Percentiles rank a stretch among this genome's conserved stretches.
Conservation (phyloP, 2,888 invertebrate species). For the Oscheius myriophilus region DNA sequence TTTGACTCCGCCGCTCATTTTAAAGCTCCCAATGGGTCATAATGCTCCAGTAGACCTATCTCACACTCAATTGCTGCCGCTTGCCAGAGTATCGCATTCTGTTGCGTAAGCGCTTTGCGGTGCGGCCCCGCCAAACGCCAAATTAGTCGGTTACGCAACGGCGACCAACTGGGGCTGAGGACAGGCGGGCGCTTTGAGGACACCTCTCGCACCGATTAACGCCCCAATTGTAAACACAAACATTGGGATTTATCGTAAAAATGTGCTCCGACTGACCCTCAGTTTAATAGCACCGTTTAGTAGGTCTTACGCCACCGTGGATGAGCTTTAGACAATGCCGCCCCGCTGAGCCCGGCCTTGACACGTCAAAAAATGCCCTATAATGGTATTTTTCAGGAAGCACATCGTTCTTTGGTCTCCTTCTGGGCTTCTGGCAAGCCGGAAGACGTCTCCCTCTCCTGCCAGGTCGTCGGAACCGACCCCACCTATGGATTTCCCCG, state of each 20-base stretch:
- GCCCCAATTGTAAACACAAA: no score
- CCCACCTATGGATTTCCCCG: constrained; percentile 65
- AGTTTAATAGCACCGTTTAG: no score
- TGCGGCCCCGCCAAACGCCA: constrained; percentile 26
- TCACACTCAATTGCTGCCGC: neutral
- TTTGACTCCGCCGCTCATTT: constrained; percentile 2
- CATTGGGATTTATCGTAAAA: no score
- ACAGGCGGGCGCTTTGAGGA: neutral
- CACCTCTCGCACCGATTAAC: no score
- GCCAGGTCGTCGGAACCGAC: constrained; percentile 61
- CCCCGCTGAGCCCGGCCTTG: constrained; percentile 24
- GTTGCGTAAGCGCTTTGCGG: constrained; percentile 24
- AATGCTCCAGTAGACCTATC: neutral
- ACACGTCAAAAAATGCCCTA: neutral
- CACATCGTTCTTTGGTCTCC: constrained; percentile 32
- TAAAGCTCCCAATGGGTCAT: neutral
- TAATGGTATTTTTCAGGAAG: constrained; percentile 32
- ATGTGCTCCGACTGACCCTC: no score
- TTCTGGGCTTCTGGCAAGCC: constrained; percentile 41
- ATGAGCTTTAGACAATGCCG: neutral
- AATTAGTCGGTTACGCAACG: constrained; percentile 29
- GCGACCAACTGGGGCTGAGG: neutral
- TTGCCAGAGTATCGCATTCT: constrained; percentile 16
- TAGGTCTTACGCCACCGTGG: no score
- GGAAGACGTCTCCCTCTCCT: constrained; percentile 52